These are phyloP conservation scores for Gopherus evgoodei DNA, from an alignment of 2,113 vertebrate species.

Conservation along the genomic window DNA sequence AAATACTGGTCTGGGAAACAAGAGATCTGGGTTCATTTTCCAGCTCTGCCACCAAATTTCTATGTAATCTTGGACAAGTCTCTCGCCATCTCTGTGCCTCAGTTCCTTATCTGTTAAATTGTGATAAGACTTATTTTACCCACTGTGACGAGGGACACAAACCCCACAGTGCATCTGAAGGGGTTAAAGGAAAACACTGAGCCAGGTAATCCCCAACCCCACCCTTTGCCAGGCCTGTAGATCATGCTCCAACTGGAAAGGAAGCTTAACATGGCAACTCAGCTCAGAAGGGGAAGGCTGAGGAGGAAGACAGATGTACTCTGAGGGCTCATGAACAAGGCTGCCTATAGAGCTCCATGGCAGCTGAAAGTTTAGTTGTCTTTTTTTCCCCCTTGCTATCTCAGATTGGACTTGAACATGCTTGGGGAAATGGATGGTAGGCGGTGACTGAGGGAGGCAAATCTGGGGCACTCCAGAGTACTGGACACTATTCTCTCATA, in stretches of 20 bases:
- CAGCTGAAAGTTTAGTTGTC: background rate
- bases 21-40: background rate
- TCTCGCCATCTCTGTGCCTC: background rate
- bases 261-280: background rate
- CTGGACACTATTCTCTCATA: background rate
- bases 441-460: background rate
- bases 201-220: background rate
- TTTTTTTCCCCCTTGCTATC: background rate
- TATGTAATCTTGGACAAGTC: background rate
- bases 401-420: background rate
- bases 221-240: background rate
- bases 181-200: background rate
- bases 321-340: background rate
- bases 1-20: background rate
- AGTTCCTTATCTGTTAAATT: background rate
- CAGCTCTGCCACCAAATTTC: background rate
- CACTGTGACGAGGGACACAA: rapidly evolving
- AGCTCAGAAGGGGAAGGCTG: background rate
- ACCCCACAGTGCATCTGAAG: background rate
- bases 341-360: background rate
- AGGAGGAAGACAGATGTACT: background rate
- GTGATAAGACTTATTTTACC: background rate
- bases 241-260: background rate
- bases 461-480: background rate
- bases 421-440: background rate